These are phyloP conservation scores for Oithona nana DNA, from an alignment of 2,888 invertebrate species.

Conservation along the genomic window DNA sequence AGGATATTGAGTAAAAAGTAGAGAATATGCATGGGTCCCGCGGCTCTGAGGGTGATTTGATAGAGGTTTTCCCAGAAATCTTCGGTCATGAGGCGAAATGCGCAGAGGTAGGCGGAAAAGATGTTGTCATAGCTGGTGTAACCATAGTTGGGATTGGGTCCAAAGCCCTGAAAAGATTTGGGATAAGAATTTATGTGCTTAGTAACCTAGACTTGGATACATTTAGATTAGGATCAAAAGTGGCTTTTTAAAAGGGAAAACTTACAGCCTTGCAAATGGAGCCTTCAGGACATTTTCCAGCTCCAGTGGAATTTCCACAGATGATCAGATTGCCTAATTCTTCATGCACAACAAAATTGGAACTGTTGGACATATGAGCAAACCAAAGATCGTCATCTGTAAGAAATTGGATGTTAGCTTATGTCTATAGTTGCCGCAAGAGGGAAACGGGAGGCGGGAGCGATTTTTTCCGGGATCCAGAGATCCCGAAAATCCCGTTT, in stretches of 20 bases:
- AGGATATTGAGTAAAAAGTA: constrained; percentile 97
- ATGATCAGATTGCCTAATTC: constrained; percentile 27
- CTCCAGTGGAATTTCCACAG: constrained; percentile 79
- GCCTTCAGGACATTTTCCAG: constrained; percentile 73
- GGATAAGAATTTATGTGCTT: no score
- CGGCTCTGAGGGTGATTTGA: constrained; percentile 74
- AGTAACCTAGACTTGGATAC: no score
- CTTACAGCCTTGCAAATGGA: constrained; percentile 51
- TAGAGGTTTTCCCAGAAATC: constrained; percentile 97
- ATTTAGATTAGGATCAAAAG: no score
- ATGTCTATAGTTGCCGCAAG: no score
- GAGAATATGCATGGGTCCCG: constrained; percentile 89
- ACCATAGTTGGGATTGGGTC: constrained; percentile 82
- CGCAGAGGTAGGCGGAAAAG: constrained; percentile 87
- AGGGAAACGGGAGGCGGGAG: no score
- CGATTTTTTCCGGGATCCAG: no score
- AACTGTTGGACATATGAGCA: constrained; percentile 23
- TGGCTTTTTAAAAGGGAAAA: no score
- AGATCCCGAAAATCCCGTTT: no score
- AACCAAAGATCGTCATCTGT: constrained; percentile 24
- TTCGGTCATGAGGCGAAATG: constrained; percentile 93
- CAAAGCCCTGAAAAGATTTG: constrained; percentile 41
- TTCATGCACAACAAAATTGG: neutral
- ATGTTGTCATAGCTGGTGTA: constrained; percentile 96
- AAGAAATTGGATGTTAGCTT: no score